Evolutionary conservation across 1,140 invertebrate genomes (phyloP), one percentile per base, ranked within the genome.

Genomic region (Leguminivora glycinivorella): DNA sequence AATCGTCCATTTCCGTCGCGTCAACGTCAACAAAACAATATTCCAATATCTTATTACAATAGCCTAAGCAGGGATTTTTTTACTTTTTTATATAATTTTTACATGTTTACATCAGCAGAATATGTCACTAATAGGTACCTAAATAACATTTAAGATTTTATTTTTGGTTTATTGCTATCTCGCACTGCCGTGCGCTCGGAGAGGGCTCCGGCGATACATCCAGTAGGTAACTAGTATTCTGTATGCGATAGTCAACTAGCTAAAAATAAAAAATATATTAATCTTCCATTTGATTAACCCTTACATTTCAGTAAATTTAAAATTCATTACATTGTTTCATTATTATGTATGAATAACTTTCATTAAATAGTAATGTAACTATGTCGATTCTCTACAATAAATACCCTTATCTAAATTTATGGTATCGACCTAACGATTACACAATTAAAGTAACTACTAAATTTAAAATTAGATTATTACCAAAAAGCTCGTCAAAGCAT

Each of bases 191-290:
- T 80, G 79, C 79, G 84, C 80, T 81, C 76, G 67, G 31, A 73
- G 71, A 74, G 69, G 66, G 72, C 72, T 71, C 58, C 43, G 63
- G 68, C 72, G 68, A 74, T 76, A 72, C 52, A 70, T 56, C 43
- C 47, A 73, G 31, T 75, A 81, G 84, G 86, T 85, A 87, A 87
- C 85, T 77, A 78, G 78, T 82, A 78, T 80, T 73, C 79, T 78
- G 82, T 76, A 80, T 84, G 85, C 87, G 87, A 88, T 85, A 88
- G 82, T 86, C 86, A 88, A 89, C 88, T 91, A 91, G 85, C 83
- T 89, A 90, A 87, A 90, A 90, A 91, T 90, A 89, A 91, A 89
- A 88, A 89, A 90, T 91, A 91, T 91, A 90, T 91, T 90, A 91
- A 90, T 86, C 79, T 88, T 88, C 70, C 82, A 81, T 87, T 84